Percentiles rank a stretch among this genome's conserved stretches.
Conservation (phyloP, 2,113 vertebrate species). For the Tachysurus vachellii region DNA sequence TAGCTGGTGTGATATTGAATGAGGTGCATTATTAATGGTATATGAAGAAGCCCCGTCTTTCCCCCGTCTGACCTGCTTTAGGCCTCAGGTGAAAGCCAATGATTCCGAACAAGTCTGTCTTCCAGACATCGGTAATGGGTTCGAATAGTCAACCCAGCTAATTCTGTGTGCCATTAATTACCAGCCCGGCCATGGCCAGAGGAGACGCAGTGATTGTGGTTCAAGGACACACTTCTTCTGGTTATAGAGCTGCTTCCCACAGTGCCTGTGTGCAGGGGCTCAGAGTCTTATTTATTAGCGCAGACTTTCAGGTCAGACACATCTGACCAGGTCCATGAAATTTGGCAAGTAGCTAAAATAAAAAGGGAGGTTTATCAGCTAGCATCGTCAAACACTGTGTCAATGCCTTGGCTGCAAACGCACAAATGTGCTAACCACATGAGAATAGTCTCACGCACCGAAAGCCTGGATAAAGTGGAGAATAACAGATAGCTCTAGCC, state of each 20-base stretch:
- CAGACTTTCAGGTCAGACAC: not conserved
- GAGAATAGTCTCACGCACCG: not conserved
- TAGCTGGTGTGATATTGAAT: slow-evolving; percentile 49
- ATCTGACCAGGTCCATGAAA: not conserved
- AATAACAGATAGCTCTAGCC: slow-evolving; percentile 33
- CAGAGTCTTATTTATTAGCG: slow-evolving; percentile 3
- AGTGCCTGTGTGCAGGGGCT: not conserved
- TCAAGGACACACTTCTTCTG: slow-evolving; percentile 39
- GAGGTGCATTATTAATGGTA: slow-evolving; percentile 47
- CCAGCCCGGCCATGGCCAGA: not conserved
- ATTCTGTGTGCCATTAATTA: slow-evolving; percentile 53
- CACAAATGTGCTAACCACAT: not conserved
- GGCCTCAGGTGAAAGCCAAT: slow-evolving; percentile 19
- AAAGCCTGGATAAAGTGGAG: not conserved
- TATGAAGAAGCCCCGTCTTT: slow-evolving; percentile 35
- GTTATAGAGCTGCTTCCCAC: slow-evolving; percentile 4
- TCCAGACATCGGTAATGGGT: slow-evolving; percentile 29
- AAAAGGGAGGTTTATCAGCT: not conserved
- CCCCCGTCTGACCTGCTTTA: slow-evolving; percentile 6
- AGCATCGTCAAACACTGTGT: not conserved
- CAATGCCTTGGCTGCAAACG: not conserved
- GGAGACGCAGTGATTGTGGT: slow-evolving; percentile 24
- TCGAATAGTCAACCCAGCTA: slow-evolving; percentile 40
- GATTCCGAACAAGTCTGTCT: slow-evolving; percentile 35
- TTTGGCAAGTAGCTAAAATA: not conserved